phyloP scores from a whole-genome alignment of 2,888 invertebrate genomes.

The Rhodophaea formosa region DNA sequence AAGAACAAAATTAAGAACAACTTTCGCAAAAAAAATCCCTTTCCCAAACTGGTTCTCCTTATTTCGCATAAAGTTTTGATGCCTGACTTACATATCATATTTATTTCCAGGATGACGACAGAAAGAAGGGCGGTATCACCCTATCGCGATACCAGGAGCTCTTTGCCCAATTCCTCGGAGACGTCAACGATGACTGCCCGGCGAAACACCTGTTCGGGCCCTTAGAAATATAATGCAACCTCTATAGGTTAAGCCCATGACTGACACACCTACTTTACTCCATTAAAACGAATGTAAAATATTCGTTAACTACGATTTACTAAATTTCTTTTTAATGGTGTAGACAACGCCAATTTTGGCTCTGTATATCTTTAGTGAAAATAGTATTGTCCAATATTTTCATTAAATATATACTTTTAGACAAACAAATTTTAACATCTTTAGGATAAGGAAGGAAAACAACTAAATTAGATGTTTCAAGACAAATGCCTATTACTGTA shows the following conservation, averaged over 20 bases:
- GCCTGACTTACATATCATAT: neutral
- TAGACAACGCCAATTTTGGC: neutral
- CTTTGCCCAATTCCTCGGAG: conserved; percentile 90
- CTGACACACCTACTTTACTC: conserved; percentile 39
- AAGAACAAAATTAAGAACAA: too few species aligned
- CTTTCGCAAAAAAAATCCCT: too few species aligned
- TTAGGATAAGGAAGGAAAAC: neutral
- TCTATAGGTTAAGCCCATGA: conserved; percentile 36
- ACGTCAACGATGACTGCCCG: conserved; percentile 85
- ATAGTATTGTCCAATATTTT: neutral
- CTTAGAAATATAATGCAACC: conserved; percentile 67
- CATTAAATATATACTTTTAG: neutral
- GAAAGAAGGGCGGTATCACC: conserved; percentile 88
- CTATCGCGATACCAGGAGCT: conserved; percentile 90
- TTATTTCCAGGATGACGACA: conserved; percentile 88
- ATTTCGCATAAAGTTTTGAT: neutral
- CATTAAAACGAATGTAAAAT: conserved; percentile 12
- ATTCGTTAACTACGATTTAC: neutral
- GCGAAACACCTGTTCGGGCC: conserved; percentile 91
- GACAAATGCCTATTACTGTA: neutral
- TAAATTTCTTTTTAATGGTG: neutral
- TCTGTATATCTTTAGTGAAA: neutral
- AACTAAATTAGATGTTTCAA: conserved; percentile 1
- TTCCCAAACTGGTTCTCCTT: too few species aligned
- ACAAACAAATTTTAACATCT: neutral